A percentile compares a stretch with the other conserved stretches of the same genome.
phyloP scores from a whole-genome alignment of 92 coral and sea anemone species.

The Porites evermanni region DNA sequence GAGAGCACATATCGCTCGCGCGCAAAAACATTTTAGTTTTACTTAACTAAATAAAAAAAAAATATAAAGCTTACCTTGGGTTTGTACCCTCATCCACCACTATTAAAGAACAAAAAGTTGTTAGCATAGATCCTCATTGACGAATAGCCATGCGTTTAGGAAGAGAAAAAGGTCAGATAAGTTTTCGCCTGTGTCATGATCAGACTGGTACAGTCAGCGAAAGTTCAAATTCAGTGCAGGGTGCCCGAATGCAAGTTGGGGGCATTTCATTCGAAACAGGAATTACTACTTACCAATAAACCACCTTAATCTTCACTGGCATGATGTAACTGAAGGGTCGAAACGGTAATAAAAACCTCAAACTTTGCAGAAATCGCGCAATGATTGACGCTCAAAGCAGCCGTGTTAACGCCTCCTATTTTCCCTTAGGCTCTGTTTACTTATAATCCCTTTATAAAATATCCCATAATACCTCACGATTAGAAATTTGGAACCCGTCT shows the following conservation, averaged over 20 bases:
- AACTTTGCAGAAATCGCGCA: conserved; percentile 8
- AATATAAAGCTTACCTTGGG: conserved; percentile 68
- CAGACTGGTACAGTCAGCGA: too few relatives aligned
- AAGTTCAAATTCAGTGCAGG: too few relatives aligned
- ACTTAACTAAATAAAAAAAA: too few relatives aligned
- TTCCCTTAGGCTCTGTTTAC: not conserved
- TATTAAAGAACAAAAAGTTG: conserved; percentile 39
- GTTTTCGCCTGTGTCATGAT: not conserved
- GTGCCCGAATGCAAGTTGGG: too few relatives aligned
- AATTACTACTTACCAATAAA: conserved; percentile 53
- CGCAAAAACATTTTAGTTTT: too few relatives aligned
- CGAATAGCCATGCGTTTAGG: not conserved
- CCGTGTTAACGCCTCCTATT: not conserved
- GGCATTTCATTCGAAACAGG: too few relatives aligned
- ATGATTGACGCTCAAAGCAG: not conserved
- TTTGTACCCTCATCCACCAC: conserved; percentile 91
- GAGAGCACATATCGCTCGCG: too few relatives aligned
- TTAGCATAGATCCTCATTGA: not conserved
- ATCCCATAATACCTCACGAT: not conserved
- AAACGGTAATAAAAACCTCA: conserved; percentile 28
- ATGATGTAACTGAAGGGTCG: conserved; percentile 30
- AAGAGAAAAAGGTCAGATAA: not conserved
- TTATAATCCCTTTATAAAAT: not conserved
- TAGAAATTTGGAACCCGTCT: not conserved
- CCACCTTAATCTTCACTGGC: conserved; percentile 43